Conservation (phyloP, 2,888 invertebrate genomes). For the Watsonalla cultraria region DNA sequence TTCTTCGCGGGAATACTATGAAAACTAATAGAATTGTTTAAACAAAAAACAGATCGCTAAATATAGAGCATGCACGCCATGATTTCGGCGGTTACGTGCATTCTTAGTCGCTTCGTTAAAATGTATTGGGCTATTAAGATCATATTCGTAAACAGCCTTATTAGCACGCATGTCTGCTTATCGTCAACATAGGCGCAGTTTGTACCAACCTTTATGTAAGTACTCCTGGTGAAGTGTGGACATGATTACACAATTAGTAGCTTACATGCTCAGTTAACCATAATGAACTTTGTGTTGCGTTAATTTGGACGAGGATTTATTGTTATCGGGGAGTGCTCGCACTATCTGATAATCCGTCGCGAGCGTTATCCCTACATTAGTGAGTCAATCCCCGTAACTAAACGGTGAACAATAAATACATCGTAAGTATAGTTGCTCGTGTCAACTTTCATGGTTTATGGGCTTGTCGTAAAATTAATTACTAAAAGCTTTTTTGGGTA, state of each 20-base stretch:
- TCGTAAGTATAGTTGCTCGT: slow-evolving; percentile 7
- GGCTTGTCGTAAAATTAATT: slow-evolving; percentile 21
- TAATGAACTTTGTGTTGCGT: slow-evolving; percentile 25
- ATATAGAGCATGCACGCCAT: not conserved
- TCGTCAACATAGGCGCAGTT: not conserved
- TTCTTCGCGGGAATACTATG: not conserved
- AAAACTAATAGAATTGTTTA: not conserved
- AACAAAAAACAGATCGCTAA: not conserved
- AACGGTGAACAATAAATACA: slow-evolving; percentile 37
- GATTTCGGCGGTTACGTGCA: not conserved
- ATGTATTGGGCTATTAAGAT: not conserved
- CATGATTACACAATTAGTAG: slow-evolving; percentile 28
- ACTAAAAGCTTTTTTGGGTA: slow-evolving; percentile 3
- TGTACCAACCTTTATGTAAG: slow-evolving; percentile 33
- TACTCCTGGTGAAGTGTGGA: slow-evolving; percentile 26
- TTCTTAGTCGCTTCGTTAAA: not conserved
- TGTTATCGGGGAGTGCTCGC: slow-evolving; percentile 29
- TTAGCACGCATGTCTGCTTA: not conserved
- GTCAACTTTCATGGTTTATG: slow-evolving; percentile 6
- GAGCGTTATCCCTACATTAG: slow-evolving; percentile 35
- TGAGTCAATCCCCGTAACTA: slow-evolving; percentile 30
- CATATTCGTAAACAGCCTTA: not conserved
- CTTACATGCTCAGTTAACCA: slow-evolving; percentile 17
- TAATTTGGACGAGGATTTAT: slow-evolving; percentile 30
- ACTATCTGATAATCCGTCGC: slow-evolving; percentile 25